phyloP scores from a whole-genome alignment of 2,113 vertebrate genomes.

The Alethe diademata region DNA sequence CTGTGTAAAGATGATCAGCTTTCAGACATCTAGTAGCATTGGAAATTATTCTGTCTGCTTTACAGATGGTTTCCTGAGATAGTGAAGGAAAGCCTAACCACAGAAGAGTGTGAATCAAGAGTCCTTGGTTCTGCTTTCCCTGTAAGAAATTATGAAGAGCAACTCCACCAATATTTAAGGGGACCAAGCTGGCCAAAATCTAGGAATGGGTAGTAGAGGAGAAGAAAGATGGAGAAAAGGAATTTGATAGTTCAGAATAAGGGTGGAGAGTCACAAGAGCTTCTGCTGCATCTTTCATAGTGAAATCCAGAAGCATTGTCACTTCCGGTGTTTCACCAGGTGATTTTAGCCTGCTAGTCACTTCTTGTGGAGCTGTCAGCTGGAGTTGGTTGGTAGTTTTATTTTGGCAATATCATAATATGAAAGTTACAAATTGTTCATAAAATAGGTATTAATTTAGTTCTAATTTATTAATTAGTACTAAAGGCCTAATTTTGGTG shows the following conservation, averaged over 20 bases:
- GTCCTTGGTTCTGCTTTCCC: background rate
- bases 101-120: background rate
- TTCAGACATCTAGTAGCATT: background rate
- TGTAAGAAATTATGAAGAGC: background rate
- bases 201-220: background rate
- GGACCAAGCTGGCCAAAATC: background rate
- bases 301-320: background rate
- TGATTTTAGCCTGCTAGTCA: background rate
- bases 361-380: background rate
- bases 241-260: background rate
- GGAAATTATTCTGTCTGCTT: background rate
- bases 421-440: background rate
- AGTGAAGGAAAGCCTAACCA: background rate
- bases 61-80: background rate
- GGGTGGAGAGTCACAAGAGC: background rate
- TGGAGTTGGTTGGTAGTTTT: background rate
- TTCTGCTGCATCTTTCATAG: background rate
- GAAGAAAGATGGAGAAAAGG: background rate
- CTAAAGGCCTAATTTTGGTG: background rate
- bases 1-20: background rate
- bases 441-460: background rate
- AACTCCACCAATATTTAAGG: background rate
- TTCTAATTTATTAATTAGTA: background rate
- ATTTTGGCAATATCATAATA: background rate
- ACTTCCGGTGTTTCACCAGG: background rate